Evolutionary conservation across 2,113 vertebrate species (phyloP).

Genomic region (Mellivora capensis): DNA sequence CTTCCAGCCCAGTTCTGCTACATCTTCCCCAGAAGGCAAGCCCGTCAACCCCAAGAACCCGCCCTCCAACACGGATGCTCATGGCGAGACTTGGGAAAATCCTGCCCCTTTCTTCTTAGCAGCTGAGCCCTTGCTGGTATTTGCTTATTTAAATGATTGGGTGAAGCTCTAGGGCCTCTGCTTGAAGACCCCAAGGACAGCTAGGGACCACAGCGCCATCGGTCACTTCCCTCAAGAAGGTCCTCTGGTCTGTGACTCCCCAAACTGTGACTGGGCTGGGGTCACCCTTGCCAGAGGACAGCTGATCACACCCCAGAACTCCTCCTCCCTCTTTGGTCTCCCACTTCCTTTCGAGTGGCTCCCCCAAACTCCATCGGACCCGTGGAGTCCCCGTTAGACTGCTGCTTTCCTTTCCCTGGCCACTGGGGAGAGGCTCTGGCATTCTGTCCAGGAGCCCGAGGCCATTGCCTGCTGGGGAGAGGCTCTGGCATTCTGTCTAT

Average conservation of each 20-base stretch:
- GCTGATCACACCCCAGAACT: fast-evolving
- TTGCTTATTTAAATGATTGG: background rate
- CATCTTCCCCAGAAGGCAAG: background rate
- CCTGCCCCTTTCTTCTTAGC: background rate
- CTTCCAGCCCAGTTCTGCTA: fast-evolving
- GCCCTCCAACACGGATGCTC: fast-evolving
- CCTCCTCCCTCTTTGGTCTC: background rate
- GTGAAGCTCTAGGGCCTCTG: background rate
- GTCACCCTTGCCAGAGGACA: background rate
- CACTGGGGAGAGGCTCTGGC: fast-evolving
- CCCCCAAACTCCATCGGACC: background rate
- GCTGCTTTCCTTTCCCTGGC: background rate
- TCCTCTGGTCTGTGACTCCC: background rate
- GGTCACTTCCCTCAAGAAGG: background rate
- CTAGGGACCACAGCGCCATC: background rate
- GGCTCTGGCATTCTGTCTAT: too few species aligned
- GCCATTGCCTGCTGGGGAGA: background rate
- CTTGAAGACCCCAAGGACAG: fast-evolving
- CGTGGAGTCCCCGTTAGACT: fast-evolving
- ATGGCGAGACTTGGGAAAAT: background rate
- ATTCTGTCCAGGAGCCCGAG: too few species aligned
- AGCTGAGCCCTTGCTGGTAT: background rate
- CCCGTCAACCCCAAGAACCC: fast-evolving
- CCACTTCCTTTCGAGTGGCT: too few species aligned
- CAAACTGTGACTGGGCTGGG: too few species aligned